Percentiles rank a stretch among this genome's conserved stretches.
These are phyloP conservation scores for Mycalesis mineus DNA, from an alignment of 2,888 invertebrate genomes.

Conservation along the genomic window DNA sequence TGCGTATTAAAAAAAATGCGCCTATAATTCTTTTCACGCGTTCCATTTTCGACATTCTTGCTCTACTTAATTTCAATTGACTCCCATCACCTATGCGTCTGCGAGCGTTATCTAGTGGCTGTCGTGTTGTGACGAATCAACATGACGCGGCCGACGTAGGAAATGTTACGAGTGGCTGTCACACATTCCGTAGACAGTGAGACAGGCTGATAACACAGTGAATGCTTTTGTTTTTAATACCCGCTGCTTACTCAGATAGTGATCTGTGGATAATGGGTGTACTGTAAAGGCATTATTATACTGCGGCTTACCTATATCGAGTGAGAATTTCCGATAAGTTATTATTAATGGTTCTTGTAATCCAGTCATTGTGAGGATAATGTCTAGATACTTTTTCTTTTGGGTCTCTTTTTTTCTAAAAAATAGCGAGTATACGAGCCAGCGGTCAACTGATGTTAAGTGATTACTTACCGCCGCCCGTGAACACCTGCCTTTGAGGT, in stretches of 20 bases:
- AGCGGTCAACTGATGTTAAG: too few species aligned
- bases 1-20: too few species aligned
- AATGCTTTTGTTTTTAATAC: slow-evolving; percentile 13
- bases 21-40: too few species aligned
- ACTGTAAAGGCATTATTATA: neutral
- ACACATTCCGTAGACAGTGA: slow-evolving; percentile 31
- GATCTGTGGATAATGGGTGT: slow-evolving; percentile 5
- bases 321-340: too few species aligned
- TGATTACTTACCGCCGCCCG: too few species aligned
- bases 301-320: neutral
- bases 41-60: too few species aligned
- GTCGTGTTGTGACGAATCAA: slow-evolving; percentile 26
- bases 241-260: slow-evolving; percentile 8
- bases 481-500: too few species aligned
- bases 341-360: too few species aligned
- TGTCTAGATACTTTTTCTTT: too few species aligned
- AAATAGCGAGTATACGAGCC: too few species aligned
- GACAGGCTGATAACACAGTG: slow-evolving; percentile 27
- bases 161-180: slow-evolving; percentile 23
- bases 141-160: slow-evolving; percentile 21
- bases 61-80: slow-evolving; percentile 15
- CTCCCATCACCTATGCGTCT: slow-evolving; percentile 20
- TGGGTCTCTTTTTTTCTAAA: too few species aligned
- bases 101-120: slow-evolving; percentile 15
- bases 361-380: too few species aligned